phyloP scores from a whole-genome alignment of 2,888 invertebrate genomes.

The Coelogynopora nodosa region DNA sequence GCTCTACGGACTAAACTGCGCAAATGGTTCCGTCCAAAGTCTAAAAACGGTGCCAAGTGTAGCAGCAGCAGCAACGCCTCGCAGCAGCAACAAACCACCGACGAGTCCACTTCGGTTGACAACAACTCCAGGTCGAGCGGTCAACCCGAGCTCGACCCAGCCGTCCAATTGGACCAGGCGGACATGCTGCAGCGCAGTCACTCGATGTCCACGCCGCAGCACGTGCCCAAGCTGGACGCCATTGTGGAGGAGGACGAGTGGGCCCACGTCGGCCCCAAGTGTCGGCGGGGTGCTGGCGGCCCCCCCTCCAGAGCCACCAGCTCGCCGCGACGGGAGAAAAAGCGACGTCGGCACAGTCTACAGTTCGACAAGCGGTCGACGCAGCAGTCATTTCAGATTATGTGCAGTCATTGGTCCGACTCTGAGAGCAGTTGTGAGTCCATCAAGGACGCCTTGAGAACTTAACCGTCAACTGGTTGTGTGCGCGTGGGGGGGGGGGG shows the following conservation, averaged over 20 bases:
- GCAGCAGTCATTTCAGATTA: neutral
- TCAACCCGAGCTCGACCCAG: neutral
- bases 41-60: neutral
- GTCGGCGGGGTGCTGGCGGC: neutral
- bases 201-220: slow-evolving; percentile 37
- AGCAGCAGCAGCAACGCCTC: neutral
- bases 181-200: neutral
- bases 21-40: neutral
- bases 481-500: too few relatives aligned
- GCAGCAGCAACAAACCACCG: neutral
- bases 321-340: neutral
- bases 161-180: too few relatives aligned
- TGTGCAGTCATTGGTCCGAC: neutral
- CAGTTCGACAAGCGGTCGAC: neutral
- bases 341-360: neutral
- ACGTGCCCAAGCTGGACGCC: slow-evolving; percentile 34
- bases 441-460: neutral
- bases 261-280: neutral
- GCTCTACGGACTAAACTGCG: neutral
- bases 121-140: neutral
- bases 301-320: neutral
- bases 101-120: neutral
- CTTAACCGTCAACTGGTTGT: too few relatives aligned
- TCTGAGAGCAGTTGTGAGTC: slow-evolving; percentile 18
- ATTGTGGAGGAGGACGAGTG: slow-evolving; percentile 37